phyloP scores from a whole-genome alignment of 1,140 invertebrate genomes.

The Cyphomyrmex costatus region DNA sequence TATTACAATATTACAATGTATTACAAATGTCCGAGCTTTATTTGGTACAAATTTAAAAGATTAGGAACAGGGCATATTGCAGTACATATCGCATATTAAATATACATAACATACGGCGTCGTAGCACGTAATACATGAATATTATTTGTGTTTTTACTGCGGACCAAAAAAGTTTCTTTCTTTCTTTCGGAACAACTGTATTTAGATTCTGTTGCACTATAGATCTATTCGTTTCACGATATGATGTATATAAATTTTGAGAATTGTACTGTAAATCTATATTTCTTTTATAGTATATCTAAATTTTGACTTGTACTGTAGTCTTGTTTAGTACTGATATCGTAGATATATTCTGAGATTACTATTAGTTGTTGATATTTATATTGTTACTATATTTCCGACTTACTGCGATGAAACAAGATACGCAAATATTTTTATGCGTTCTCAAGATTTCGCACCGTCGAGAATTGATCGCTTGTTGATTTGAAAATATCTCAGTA shows the following conservation, averaged over 20 bases:
- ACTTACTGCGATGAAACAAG: neutral
- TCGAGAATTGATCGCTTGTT: neutral
- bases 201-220: neutral
- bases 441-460: neutral
- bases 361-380: conserved; percentile 11
- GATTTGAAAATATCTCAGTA: conserved; percentile 37
- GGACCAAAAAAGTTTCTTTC: neutral
- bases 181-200: neutral
- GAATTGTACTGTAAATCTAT: neutral
- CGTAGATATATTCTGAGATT: conserved; percentile 5
- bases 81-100: conserved; percentile 16
- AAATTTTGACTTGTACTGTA: conserved; percentile 42
- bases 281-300: conserved; percentile 12
- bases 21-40: conserved; percentile 66
- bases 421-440: neutral
- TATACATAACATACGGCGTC: neutral
- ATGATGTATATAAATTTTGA: neutral
- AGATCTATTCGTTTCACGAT: conserved; percentile 10
- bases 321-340: neutral
- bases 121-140: neutral
- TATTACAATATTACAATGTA: no score
- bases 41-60: conserved; percentile 70
- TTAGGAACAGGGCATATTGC: conserved; percentile 59
- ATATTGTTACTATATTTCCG: neutral
- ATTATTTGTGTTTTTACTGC: neutral